A percentile compares a stretch with the other conserved stretches of the same genome.
Evolutionary conservation across 1,140 invertebrate genomes (phyloP).

Genomic region (Teleogryllus occipitalis): DNA sequence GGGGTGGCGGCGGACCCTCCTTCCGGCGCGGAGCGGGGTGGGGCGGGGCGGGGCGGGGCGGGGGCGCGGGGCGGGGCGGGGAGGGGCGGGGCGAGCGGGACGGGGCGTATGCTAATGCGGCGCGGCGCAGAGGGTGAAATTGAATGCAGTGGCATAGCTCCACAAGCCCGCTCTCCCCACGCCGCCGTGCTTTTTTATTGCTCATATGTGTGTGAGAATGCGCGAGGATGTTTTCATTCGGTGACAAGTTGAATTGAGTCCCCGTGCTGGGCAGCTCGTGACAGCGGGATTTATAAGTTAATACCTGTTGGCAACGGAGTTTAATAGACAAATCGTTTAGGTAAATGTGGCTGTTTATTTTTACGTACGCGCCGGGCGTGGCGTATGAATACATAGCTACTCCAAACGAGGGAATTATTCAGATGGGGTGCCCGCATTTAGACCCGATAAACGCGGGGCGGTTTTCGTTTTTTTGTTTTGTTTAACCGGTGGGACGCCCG

Average conservation of each 20-base stretch:
- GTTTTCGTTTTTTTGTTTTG: background rate
- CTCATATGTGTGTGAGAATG: background rate
- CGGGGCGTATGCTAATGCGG: background rate
- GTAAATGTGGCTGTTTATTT: slow-evolving; percentile 1
- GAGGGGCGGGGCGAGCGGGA: too few relatives aligned
- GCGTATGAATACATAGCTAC: background rate
- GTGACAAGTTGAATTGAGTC: background rate
- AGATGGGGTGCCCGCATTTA: background rate
- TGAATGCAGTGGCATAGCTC: background rate
- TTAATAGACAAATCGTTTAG: slow-evolving; percentile 5
- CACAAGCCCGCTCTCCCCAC: background rate
- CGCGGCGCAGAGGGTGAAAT: background rate
- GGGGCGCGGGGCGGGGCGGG: too few relatives aligned
- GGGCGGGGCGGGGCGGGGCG: too few relatives aligned
- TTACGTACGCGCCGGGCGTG: background rate
- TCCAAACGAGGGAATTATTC: slow-evolving; percentile 1
- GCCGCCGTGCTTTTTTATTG: background rate
- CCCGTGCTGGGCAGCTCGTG: background rate
- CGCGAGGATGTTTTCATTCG: background rate
- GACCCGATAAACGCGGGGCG: background rate
- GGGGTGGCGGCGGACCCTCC: too few relatives aligned
- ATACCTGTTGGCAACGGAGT: background rate
- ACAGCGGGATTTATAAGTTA: slow-evolving; percentile 1
- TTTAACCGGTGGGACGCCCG: background rate
- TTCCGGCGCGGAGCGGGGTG: too few relatives aligned